These are phyloP conservation scores for Oncorhynchus kisutch DNA, from an alignment of 2,113 vertebrate species.

Conservation along the genomic window DNA sequence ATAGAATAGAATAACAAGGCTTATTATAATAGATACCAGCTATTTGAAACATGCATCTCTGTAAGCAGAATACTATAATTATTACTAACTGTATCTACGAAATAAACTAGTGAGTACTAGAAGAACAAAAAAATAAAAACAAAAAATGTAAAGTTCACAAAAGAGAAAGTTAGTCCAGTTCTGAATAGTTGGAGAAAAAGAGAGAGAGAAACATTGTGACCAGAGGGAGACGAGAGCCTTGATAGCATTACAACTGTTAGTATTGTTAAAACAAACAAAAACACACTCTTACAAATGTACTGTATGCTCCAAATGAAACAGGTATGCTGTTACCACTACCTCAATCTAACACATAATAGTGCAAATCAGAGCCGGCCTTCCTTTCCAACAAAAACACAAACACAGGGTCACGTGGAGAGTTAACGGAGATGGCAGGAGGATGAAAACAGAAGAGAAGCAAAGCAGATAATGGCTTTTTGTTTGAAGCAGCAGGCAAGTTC, in stretches of 20 bases:
- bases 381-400: conserved; percentile 81
- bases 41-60: conserved; percentile 88
- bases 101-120: conserved; percentile 52
- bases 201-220: background rate
- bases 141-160: conserved; percentile 39
- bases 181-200: conserved; percentile 27
- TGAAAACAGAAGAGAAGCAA: conserved; percentile 10
- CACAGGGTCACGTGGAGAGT: conserved; percentile 40
- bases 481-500: conserved; percentile 49
- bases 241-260: conserved; percentile 33
- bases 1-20: conserved; percentile 81
- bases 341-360: conserved; percentile 65
- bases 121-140: conserved; percentile 17
- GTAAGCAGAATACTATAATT: conserved; percentile 41
- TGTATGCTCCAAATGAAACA: conserved; percentile 17
- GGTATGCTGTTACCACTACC: conserved; percentile 45
- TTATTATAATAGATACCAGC: conserved; percentile 94
- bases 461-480: conserved; percentile 56
- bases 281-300: conserved; percentile 12
- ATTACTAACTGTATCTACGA: conserved; percentile 49
- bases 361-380: conserved; percentile 85
- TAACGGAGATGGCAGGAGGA: background rate
- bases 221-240: conserved; percentile 22
- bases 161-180: conserved; percentile 54
- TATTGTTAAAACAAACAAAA: conserved; percentile 24